Evolutionary conservation across 2,888 invertebrate genomes (phyloP), one percentile per base, ranked within the genome.

Genomic region (Tachina grossa): DNA sequence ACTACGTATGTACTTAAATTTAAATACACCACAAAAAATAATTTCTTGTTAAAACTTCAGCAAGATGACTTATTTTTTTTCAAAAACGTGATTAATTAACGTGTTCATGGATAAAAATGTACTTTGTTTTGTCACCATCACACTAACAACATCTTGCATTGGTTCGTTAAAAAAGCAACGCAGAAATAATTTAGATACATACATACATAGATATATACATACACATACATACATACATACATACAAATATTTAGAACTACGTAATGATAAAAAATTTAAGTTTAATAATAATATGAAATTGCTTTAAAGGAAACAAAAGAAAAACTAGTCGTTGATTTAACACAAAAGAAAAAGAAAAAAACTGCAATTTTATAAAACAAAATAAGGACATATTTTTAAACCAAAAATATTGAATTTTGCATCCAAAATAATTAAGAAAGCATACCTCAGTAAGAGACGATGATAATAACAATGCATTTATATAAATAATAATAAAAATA

Each of bases 361-460:
- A 59, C 31, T 83, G 51, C 71, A 75, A 78, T 59, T 85, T 85
- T 82, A 59, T 71, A 69, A 63, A 75, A 66, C 53, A 59, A 55
- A 61, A 47, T 31, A 74, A 16, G 43, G 43, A 61, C 1, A 68
- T 63, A 16, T 57, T 65, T 79, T 65, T 79, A 78, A 84, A 22
- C 39, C 55, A 39, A 75, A 47, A 47, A 61, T 55, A 69, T 53
- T 84, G 61, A 22, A 65, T 84, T 81, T 82, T 85, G 79, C 69
- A 79, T 65, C 16, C 43, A 81, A 55, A 75, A 47, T 61, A 74
- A 74, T 63, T 72, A 79, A 77, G 66, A 71, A 66, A 82, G 83
- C 79, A 85, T 85, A 85, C 85, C 85, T 85, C 85, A 85, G 83
- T 85, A 83, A 85, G 85, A 85, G 85, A 85, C 85, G 75, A 83